A percentile compares a stretch with the other conserved stretches of the same genome.
Conservation (phyloP, 2,113 vertebrate genomes). For the Trochalopteron elliotii region DNA sequence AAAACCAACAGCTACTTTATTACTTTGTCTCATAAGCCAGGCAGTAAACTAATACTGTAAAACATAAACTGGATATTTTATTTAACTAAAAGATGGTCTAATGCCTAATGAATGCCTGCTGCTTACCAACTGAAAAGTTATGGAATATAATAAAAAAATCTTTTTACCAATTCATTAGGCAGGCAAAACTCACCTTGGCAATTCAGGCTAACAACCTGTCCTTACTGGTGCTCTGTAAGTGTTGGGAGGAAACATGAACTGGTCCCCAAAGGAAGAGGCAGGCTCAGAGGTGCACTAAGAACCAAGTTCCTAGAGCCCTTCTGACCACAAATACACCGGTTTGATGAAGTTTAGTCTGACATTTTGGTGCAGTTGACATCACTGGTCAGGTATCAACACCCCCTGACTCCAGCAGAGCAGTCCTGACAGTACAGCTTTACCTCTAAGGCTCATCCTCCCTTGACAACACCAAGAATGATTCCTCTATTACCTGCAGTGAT, state of each 20-base stretch:
- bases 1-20: background rate
- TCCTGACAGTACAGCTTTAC: slow-evolving; percentile 8
- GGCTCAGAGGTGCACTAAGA: slow-evolving; percentile 26
- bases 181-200: slow-evolving; percentile 26
- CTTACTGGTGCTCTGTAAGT: background rate
- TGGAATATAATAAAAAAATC: background rate
- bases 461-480: slow-evolving; percentile 51
- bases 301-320: slow-evolving; percentile 11
- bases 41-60: background rate
- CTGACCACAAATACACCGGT: slow-evolving; percentile 16
- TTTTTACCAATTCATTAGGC: slow-evolving; percentile 27
- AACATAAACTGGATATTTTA: background rate
- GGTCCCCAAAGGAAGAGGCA: slow-evolving; percentile 45
- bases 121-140: background rate
- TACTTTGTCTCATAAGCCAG: background rate
- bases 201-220: background rate
- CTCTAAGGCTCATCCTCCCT: slow-evolving; percentile 22
- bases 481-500: slow-evolving; percentile 61
- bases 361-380: background rate
- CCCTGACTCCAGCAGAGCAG: background rate
- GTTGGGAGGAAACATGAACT: slow-evolving; percentile 4
- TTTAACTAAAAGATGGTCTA: background rate
- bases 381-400: background rate
- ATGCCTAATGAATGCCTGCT: background rate
- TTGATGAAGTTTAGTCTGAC: slow-evolving; percentile 20